Percentiles rank a stretch among this genome's conserved stretches.
These are phyloP conservation scores for Cheilosia urbana DNA, from an alignment of 2,888 invertebrate species.

Conservation along the genomic window DNA sequence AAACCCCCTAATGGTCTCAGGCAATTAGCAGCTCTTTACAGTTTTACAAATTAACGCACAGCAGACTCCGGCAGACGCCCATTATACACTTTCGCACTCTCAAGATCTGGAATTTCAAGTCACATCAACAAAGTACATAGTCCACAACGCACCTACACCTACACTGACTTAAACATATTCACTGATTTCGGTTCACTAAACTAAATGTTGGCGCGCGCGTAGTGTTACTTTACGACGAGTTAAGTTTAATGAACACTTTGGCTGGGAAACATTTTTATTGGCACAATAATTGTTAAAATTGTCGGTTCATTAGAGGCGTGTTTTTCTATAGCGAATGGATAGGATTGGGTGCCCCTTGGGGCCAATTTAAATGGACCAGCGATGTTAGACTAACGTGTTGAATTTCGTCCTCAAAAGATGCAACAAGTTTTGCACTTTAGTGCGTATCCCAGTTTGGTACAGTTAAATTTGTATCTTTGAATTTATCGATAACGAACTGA, in stretches of 20 bases:
- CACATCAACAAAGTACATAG: not conserved
- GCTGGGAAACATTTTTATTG: conserved; percentile 53
- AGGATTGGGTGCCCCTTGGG: not conserved
- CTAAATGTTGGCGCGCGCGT: conserved; percentile 19
- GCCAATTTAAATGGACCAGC: conserved; percentile 9
- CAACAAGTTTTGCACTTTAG: conserved; percentile 30
- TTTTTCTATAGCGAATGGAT: conserved; percentile 47
- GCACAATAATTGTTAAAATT: conserved; percentile 63
- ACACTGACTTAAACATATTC: conserved; percentile 43
- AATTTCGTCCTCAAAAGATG: conserved; percentile 37
- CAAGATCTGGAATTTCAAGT: conserved; percentile 32
- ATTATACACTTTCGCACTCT: conserved; percentile 45
- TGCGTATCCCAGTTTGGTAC: conserved; percentile 18
- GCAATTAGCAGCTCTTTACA: conserved; percentile 50
- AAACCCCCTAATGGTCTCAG: conserved; percentile 19
- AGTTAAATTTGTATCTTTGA: conserved; percentile 20
- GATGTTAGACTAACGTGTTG: not conserved
- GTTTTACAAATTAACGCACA: conserved; percentile 51
- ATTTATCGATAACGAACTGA: conserved; percentile 38
- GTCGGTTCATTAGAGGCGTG: conserved; percentile 69
- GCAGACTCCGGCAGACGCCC: not conserved
- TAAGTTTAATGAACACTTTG: conserved; percentile 55
- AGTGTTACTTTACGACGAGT: conserved; percentile 43
- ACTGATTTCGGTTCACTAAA: conserved; percentile 16
- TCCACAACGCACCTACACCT: conserved; percentile 19